Evolutionary conservation across 2,113 vertebrate genomes (phyloP), one percentile per base, ranked within the genome.

Genomic region (Carassius gibelio): DNA sequence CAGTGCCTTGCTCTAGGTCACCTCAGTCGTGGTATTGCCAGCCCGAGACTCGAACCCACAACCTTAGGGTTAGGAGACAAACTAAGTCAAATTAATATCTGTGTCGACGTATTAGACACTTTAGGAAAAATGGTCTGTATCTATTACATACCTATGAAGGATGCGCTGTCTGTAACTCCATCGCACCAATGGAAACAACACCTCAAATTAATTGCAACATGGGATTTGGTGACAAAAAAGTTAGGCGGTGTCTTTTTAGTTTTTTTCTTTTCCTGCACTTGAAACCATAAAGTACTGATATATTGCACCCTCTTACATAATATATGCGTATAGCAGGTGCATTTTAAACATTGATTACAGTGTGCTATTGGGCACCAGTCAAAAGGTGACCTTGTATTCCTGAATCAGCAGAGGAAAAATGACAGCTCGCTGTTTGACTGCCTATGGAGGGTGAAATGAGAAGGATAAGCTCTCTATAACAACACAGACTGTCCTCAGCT

Each of bases 391-490:
- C 89, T 89, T 82, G 26, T 36, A 45, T 81, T 69, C 89, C 91
- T 91, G 90, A 81, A 90, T 93, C 91, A 92, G 92, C 89, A 90
- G 83, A 55, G 57, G 78, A 80, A 82, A 91, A 89, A 88, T 88
- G 87, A 80, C 89, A 59, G 57, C 26, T 17, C 57, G 75, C 61
- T 75, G 83, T 88, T 48, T 66, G 75, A 52, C 76, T 78, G 19
- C 19, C 79, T 83, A 34, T 64, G n/a, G 30, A 86, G 75, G 45
- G 14, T 87, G 59, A 88, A 81, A 82, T 66, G 14, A 89, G 90
- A 89, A 83, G 85, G 88, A 90, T 88, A 34, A 84, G 89, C 80
- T 77, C 85, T 83, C 83, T 2, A 21, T 45, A 86, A 82, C 38
- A 81, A 81, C 68, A 81, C 30, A 77, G 75, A 30, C 72, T 86